These are phyloP conservation scores for Nerophis ophidion DNA, from an alignment of 2,113 vertebrate genomes.

Conservation along the genomic window DNA sequence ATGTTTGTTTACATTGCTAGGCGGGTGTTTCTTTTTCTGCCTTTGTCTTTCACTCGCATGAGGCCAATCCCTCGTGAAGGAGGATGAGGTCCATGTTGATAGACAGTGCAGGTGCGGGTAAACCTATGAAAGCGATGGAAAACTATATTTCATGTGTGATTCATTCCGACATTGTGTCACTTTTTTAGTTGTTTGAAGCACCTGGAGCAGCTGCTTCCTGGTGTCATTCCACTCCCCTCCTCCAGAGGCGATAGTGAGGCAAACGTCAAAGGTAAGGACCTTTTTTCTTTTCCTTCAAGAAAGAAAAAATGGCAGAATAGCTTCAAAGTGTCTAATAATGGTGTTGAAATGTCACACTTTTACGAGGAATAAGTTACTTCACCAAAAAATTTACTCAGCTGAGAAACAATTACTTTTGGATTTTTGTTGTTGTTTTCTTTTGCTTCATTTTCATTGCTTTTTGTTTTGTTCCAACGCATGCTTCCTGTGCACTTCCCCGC, in stretches of 20 bases:
- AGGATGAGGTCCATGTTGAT: slow-evolving; percentile 14
- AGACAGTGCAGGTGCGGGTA: slow-evolving; percentile 8
- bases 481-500: no score
- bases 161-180: background rate
- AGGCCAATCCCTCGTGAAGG: slow-evolving; percentile 20
- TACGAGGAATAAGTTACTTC: no score
- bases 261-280: background rate
- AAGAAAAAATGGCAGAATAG: background rate
- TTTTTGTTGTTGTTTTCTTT: no score
- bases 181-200: slow-evolving; percentile 5
- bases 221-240: background rate
- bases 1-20: slow-evolving; percentile 43
- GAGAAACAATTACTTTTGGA: no score
- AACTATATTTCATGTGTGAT: slow-evolving; percentile 23
- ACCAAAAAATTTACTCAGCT: no score
- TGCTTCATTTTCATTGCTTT: no score
- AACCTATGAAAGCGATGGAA: background rate
- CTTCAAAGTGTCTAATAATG: background rate
- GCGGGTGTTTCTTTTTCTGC: slow-evolving; percentile 26
- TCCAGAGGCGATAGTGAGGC: background rate
- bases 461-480: no score
- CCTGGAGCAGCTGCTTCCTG: background rate
- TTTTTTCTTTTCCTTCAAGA: background rate
- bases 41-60: background rate
- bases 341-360: no score